These are phyloP conservation scores for Ginglymostoma cirratum DNA, from an alignment of 2,113 vertebrate species.

Conservation along the genomic window DNA sequence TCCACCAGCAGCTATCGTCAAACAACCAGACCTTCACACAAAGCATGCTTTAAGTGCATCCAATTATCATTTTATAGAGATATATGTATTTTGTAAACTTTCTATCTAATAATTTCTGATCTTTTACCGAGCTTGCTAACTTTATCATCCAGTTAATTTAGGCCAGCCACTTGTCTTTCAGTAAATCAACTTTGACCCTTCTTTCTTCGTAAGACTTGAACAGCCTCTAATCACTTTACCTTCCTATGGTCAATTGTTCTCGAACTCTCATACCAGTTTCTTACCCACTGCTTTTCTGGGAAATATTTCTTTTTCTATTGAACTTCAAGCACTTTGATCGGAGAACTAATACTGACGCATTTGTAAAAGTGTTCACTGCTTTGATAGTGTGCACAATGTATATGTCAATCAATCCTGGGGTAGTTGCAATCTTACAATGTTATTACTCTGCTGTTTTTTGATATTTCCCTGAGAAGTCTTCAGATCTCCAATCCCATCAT, in stretches of 20 bases:
- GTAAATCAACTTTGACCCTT: background rate
- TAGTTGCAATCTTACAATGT: background rate
- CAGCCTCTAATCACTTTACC: background rate
- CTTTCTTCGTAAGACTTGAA: background rate
- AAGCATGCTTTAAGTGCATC: background rate
- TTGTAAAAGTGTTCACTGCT: background rate
- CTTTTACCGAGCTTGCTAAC: background rate
- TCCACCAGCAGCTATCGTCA: background rate
- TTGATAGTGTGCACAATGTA: background rate
- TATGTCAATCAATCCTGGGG: background rate
- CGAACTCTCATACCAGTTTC: background rate
- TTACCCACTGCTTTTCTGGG: background rate
- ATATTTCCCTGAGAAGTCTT: background rate
- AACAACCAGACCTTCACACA: background rate
- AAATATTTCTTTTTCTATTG: background rate
- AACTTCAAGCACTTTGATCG: background rate
- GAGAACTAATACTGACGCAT: background rate
- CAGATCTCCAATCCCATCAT: background rate
- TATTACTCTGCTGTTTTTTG: background rate
- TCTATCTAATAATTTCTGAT: background rate
- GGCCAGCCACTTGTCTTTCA: background rate
- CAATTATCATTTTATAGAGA: background rate
- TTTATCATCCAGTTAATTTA: background rate
- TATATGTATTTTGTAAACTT: background rate
- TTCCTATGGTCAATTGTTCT: background rate